A percentile compares a stretch with the other conserved stretches of the same genome.
Evolutionary conservation across 1,140 invertebrate species (phyloP).

Genomic region (Plutomurus gul): DNA sequence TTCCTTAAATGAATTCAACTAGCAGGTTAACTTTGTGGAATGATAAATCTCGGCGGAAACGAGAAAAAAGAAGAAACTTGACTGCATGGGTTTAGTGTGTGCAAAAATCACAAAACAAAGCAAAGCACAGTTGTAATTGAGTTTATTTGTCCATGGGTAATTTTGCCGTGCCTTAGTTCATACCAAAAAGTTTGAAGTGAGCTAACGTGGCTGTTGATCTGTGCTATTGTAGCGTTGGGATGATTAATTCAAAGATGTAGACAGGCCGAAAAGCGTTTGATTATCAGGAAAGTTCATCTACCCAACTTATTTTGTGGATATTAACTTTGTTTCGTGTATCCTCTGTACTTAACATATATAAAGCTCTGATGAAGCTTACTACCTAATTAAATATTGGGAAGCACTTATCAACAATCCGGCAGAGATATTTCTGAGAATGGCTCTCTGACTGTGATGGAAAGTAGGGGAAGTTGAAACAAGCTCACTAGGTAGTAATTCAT

Average conservation of each 20-base stretch:
- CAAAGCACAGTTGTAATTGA: background rate
- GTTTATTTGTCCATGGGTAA: background rate
- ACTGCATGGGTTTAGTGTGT: background rate
- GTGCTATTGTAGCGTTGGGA: background rate
- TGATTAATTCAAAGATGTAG: background rate
- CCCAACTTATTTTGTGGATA: background rate
- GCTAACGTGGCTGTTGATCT: background rate
- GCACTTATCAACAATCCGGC: constrained; percentile 1
- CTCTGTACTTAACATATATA: background rate
- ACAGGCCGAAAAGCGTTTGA: too few species aligned
- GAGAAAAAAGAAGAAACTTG: constrained; percentile 22
- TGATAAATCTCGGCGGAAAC: constrained; percentile 14
- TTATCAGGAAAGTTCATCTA: too few species aligned
- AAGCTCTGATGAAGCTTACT: background rate
- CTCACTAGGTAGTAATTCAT: constrained; percentile 26
- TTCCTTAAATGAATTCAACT: background rate
- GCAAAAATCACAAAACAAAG: too few species aligned
- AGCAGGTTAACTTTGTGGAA: constrained; percentile 10
- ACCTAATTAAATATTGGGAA: constrained; percentile 20
- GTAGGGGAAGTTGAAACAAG: background rate
- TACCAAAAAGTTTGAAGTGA: background rate
- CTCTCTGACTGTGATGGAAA: constrained; percentile 6
- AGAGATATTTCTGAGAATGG: constrained; percentile 4
- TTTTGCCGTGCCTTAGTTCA: background rate
- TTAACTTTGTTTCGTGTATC: background rate